Evolutionary conservation across 2,113 vertebrate genomes (phyloP), one percentile per base, ranked within the genome.

Genomic region (Lampris megalopsis): DNA sequence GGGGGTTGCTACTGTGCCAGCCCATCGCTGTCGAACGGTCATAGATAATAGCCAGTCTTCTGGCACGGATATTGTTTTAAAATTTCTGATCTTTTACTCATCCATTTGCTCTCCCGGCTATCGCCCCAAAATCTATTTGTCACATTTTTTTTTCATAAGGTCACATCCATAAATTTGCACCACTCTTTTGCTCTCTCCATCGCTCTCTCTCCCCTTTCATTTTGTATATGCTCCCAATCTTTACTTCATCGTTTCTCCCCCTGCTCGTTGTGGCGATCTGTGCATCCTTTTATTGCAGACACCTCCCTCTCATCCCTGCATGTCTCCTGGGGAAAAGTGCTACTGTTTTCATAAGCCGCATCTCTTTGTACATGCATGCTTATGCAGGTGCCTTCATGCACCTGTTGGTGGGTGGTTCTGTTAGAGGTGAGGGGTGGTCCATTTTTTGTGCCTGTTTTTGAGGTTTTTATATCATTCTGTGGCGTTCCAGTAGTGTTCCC

Each of bases 11-110:
- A 75, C 57, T 3, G 40, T 83, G 81, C 82, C 83, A 84, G 38
- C 56, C 82, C 83, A 84, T 36, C 56, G 4, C 67, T 66, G 70
- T 71, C 24, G 53, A 63, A 45, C 49, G 50, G 73, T 75, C 84
- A 65, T 48, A 81, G 74, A 83, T 74, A 71, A 83, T 71, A 54
- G 50, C 56, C 56, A 71, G 63, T 62, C 42, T 24, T 7, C 60
- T 86, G 76, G 57, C 60, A 75, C 40, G 41, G 40, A 84, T 75
- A 78, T 24, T 60, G 72, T 75, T 80, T 78, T 63, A 80, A 24
- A 62, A 80, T 76, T 57, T 63, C 53, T 73, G 70, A 48, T 82
- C 52, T 63, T 48, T 56, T 68, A 24, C 58, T 71, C 24, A 64
- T 81, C 70, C 74, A 52, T 79, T 74, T 74, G 41, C 71, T 76